Evolutionary conservation across 2,113 vertebrate genomes (phyloP).

Genomic region (Lophochroa leadbeateri): DNA sequence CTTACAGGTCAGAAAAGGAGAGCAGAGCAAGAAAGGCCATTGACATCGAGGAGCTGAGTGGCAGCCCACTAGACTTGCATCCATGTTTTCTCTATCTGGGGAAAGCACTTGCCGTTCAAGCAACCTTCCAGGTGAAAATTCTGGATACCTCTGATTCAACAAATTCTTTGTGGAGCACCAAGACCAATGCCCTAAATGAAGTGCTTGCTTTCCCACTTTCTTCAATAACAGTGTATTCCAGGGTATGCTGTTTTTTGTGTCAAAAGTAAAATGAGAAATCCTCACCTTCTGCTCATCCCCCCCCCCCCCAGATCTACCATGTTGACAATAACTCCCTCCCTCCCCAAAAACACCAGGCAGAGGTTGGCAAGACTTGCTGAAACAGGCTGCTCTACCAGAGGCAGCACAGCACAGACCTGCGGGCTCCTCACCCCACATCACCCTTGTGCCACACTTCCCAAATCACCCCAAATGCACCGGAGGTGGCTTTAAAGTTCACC

Average conservation of each 20-base stretch:
- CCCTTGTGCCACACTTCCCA: background rate
- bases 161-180: background rate
- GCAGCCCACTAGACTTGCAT: background rate
- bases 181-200: background rate
- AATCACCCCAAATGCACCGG: background rate
- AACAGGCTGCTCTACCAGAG: background rate
- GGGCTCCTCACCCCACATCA: background rate
- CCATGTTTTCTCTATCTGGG: background rate
- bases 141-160: background rate
- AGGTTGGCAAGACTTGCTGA: background rate
- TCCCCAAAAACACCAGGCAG: background rate
- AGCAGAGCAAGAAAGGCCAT: background rate
- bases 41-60: background rate
- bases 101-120: background rate
- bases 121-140: background rate
- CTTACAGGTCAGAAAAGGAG: accelerated
- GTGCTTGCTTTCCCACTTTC: background rate
- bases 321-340: background rate
- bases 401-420: background rate
- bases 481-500: background rate
- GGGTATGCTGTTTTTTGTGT: background rate
- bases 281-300: background rate
- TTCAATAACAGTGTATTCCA: background rate
- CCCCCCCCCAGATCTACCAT: accelerated
- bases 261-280: background rate